These are phyloP conservation scores for Schmidtea mediterranea DNA, from an alignment of 1,140 invertebrate species.

Conservation along the genomic window DNA sequence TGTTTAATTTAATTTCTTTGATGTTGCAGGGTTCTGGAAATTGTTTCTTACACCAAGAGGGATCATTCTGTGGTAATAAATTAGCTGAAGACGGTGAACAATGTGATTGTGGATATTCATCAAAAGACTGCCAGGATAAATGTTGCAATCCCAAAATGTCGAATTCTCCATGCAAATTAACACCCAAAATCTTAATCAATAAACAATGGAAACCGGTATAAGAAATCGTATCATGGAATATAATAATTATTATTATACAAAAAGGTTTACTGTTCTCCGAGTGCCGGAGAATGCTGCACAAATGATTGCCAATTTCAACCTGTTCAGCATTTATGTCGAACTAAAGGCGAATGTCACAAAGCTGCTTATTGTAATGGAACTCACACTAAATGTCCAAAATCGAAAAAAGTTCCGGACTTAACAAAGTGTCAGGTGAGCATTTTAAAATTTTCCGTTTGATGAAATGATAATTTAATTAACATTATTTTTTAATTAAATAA, in stretches of 20 bases:
- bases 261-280: conserved; percentile 42
- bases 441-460: background rate
- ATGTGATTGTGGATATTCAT: conserved; percentile 85
- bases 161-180: conserved; percentile 27
- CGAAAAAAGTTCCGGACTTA: background rate
- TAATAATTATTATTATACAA: background rate
- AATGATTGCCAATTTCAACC: conserved; percentile 47
- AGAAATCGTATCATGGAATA: background rate
- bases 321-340: conserved; percentile 80
- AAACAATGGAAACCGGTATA: conserved; percentile 9
- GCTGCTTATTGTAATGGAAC: conserved; percentile 55
- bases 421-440: conserved; percentile 8
- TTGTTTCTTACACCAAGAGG: conserved; percentile 39
- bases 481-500: background rate
- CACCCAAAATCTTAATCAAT: background rate
- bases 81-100: conserved; percentile 88
- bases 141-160: conserved; percentile 57
- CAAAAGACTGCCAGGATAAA: conserved; percentile 37
- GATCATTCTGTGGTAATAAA: conserved; percentile 93
- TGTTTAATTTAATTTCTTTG: background rate
- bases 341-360: conserved; percentile 54
- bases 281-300: conserved; percentile 47
- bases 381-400: conserved; percentile 14
- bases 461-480: too few relatives aligned
- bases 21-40: background rate